A percentile compares a stretch with the other conserved stretches of the same genome.
Conservation (phyloP, 2,888 invertebrate genomes). For the Epiblema foenella region DNA sequence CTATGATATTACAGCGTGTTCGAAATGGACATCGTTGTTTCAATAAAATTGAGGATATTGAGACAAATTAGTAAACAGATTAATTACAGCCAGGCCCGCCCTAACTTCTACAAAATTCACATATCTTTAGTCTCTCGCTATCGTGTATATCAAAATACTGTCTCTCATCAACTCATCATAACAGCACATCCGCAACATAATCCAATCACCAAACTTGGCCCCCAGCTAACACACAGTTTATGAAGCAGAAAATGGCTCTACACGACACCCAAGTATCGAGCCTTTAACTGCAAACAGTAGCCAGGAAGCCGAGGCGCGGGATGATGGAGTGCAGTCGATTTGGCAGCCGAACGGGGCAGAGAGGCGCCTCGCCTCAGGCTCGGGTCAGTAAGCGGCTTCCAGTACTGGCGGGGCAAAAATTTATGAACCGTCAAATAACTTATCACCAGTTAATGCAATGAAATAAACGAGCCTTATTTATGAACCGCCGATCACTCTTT, state of each 20-base stretch:
- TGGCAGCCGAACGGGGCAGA: constrained; percentile 72
- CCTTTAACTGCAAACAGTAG: constrained; percentile 69
- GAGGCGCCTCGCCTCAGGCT: constrained; percentile 65
- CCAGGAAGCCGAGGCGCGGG: constrained; percentile 70
- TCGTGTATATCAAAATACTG: background rate
- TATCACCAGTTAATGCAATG: constrained; percentile 83
- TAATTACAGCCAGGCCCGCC: background rate
- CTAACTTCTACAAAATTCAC: background rate
- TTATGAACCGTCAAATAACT: constrained; percentile 84
- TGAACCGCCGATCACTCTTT: constrained; percentile 73
- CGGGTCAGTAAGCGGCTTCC: constrained; percentile 63
- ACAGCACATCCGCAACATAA: constrained; percentile 19
- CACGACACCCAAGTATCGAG: constrained; percentile 64
- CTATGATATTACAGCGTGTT: no score
- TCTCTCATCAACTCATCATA: constrained; percentile 3
- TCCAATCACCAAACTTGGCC: constrained; percentile 42
- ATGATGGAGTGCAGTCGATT: constrained; percentile 75
- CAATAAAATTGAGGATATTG: background rate
- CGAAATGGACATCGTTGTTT: background rate
- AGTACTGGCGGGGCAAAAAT: constrained; percentile 71
- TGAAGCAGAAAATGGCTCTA: constrained; percentile 73
- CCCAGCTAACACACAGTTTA: constrained; percentile 56
- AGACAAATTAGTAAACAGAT: background rate
- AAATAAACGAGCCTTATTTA: constrained; percentile 81
- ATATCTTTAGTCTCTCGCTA: background rate